Conservation (phyloP, 2,797 vertebrate species). For the Acrocephalus scirpaceus region DNA sequence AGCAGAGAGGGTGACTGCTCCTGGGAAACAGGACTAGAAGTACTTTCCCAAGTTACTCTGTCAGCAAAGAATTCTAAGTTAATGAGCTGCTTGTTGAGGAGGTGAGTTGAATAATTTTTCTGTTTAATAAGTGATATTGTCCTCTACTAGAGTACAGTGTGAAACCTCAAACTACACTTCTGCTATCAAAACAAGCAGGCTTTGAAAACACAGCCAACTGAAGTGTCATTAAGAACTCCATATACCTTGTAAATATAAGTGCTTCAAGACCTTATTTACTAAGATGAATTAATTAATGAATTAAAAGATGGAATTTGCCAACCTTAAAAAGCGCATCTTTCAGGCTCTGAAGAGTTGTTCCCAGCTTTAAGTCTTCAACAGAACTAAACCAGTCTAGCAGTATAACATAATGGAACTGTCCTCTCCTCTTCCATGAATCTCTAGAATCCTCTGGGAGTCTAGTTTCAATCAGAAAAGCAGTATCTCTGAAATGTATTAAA, state of each 20-base stretch:
- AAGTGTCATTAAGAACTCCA: not conserved
- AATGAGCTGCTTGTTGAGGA: not conserved
- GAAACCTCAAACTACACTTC: not conserved
- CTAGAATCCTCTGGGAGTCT: constrained; percentile 89
- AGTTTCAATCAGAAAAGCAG: constrained; percentile 89
- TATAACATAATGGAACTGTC: constrained; percentile 87
- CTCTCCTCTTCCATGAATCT: constrained; percentile 86
- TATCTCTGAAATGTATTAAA: constrained; percentile 82
- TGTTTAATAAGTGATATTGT: not conserved
- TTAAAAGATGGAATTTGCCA: constrained; percentile 3
- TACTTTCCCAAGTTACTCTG: not conserved
- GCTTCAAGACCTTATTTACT: not conserved
- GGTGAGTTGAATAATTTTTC: not conserved
- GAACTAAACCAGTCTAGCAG: constrained; percentile 96
- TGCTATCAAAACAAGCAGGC: not conserved
- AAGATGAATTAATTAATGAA: not conserved
- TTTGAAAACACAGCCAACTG: not conserved
- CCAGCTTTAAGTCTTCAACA: constrained; percentile 85
- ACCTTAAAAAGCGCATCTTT: constrained; percentile 98
- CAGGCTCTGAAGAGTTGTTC: constrained; percentile 91
- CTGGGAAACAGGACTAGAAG: not conserved
- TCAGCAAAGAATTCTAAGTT: not conserved
- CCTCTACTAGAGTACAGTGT: not conserved
- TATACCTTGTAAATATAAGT: not conserved
- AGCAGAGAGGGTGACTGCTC: not conserved